Percentiles rank a stretch among this genome's conserved stretches.
phyloP scores from a whole-genome alignment of 2,113 vertebrate species.

The Pedetes capensis region DNA sequence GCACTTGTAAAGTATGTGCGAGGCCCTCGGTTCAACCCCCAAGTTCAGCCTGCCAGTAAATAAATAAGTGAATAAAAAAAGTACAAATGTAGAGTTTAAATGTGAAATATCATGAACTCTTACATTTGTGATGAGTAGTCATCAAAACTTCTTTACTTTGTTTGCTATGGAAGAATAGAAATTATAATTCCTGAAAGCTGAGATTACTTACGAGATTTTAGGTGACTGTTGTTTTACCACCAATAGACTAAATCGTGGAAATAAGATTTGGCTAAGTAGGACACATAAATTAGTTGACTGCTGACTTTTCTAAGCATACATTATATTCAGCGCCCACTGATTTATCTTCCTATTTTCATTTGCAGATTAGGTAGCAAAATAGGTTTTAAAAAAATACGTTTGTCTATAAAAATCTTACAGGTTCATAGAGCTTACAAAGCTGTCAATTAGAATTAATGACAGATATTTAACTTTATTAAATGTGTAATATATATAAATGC shows the following conservation, averaged over 20 bases:
- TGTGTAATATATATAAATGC: not conserved
- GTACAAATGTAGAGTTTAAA: not conserved
- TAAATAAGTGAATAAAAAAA: no score
- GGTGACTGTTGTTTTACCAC: slow-evolving; percentile 14
- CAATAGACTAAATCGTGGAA: not conserved
- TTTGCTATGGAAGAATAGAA: not conserved
- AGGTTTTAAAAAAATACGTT: slow-evolving; percentile 7
- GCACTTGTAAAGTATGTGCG: no score
- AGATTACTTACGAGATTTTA: slow-evolving; percentile 15
- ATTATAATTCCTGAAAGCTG: not conserved
- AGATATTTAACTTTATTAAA: not conserved
- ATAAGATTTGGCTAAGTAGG: not conserved
- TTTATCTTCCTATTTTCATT: not conserved
- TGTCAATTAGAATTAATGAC: not conserved
- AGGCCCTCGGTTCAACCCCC: no score
- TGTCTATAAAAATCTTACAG: not conserved
- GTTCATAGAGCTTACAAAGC: not conserved
- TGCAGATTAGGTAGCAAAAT: not conserved
- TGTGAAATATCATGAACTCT: not conserved
- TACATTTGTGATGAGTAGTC: not conserved
- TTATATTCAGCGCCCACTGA: not conserved
- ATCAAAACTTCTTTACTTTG: not conserved
- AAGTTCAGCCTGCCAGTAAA: no score
- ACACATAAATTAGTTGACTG: not conserved
- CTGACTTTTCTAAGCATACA: not conserved